Evolutionary conservation across 2,797 vertebrate species (phyloP).

Genomic region (Merluccius polli): DNA sequence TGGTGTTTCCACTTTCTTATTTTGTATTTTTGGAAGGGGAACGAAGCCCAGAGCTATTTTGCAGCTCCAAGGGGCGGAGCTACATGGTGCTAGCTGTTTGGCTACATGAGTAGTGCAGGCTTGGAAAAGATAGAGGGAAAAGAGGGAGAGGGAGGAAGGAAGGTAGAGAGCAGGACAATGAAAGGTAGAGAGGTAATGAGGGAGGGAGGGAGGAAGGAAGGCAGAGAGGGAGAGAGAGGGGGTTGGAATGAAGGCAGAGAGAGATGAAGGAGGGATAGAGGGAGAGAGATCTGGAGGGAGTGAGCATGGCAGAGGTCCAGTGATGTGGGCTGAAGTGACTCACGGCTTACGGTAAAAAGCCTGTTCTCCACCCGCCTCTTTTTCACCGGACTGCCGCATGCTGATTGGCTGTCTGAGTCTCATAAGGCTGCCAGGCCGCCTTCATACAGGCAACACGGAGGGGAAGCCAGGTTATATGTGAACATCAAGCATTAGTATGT

Average conservation of each 20-base stretch:
- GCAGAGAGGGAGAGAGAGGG: not conserved
- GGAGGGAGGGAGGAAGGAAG: not conserved
- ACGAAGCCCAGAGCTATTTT: conserved; percentile 40
- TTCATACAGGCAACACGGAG: not conserved
- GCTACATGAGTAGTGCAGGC: conserved; percentile 47
- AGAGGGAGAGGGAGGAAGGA: conserved; percentile 23
- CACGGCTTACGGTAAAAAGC: conserved; percentile 74
- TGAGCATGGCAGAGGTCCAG: conserved; percentile 67
- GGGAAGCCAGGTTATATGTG: not conserved
- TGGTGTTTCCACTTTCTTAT: conserved; percentile 1
- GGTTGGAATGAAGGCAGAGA: not conserved
- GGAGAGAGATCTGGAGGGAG: conserved; percentile 42
- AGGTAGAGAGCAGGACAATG: not conserved
- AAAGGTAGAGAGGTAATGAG: not conserved
- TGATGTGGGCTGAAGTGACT: conserved; percentile 72
- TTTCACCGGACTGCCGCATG: conserved; percentile 51
- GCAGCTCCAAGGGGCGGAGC: conserved; percentile 53
- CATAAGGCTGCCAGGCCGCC: not conserved
- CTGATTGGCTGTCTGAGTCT: conserved; percentile 43
- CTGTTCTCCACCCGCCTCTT: conserved; percentile 63
- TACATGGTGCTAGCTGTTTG: conserved; percentile 39
- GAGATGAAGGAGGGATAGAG: conserved; percentile 38
- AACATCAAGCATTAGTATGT: not conserved
- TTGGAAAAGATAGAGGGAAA: conserved; percentile 51
- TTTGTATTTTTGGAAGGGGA: conserved; percentile 22